Base-by-base conservation (phyloP, 2,113 vertebrate genomes). In the Lutjanus erythropterus region DNA sequence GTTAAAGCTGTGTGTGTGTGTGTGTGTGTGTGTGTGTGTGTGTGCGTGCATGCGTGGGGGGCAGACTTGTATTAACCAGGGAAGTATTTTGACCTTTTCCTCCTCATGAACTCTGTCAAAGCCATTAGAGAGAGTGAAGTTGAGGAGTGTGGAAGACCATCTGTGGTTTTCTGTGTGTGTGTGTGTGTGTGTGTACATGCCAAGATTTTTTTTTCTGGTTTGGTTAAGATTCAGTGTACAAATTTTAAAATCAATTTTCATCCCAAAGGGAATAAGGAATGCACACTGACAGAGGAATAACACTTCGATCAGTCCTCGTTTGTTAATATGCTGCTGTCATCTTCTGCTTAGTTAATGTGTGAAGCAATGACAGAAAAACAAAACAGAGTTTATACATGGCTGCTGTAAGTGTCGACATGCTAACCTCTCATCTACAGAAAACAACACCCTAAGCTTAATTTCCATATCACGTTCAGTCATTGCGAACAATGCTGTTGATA, bases 51-150 rank as follows among this genome's bases (percentile, higher is more conserved):
- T 44, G 16, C 6, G 16, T 18, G 21, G 3, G 10, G 19, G 6
- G 16, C 14, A 16, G 41, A 12, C 39, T 10, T 8, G 23, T 15
- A 47, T 47, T 66, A 53, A 69, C 49, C 33, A 41, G 50, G 19
- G 14, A 71, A 19, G 69, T 25, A 35, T 37, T 71, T 50, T 62
- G 25, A 74, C 71, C 58, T 62, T 74, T 29, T 62, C 16, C 58
- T 52, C 33, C n/a, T 29, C 10, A 1, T 60, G 42, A 35, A 46
- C 19, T 44, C 21, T 60, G 44, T 50, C 58, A 52, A 15, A 62
- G 16, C 10, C 58, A 74, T 74, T 73, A 41, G 16, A 29, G n/a
- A 15, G 46, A 52, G 11, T 0, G 1, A 41, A 29, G 58, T 7
- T 62, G 46, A 74, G 18, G 8, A 1, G 23, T 6, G 44, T 61